Conservation (phyloP, 1,140 invertebrate genomes). For the Chrysomallon squamiferum region DNA sequence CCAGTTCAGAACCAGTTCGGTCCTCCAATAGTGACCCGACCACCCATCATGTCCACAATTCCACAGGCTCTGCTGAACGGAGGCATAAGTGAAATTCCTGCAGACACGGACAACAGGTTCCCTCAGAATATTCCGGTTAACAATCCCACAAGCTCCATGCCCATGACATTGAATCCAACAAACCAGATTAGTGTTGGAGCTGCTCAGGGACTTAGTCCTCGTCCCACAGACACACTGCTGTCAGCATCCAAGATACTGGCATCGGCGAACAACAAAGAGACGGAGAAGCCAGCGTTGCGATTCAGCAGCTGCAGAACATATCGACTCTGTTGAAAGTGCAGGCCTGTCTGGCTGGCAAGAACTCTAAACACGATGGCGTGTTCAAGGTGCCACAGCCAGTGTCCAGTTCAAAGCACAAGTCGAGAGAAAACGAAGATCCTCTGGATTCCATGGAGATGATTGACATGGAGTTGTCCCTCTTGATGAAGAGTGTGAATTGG, state of each 20-base stretch:
- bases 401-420: not conserved
- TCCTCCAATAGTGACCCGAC: slow-evolving; percentile 21
- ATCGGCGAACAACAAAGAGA: no score
- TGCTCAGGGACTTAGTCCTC: no score
- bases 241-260: no score
- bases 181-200: no score
- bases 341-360: not conserved
- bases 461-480: slow-evolving; percentile 71
- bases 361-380: slow-evolving; percentile 13
- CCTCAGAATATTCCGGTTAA: not conserved
- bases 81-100: slow-evolving; percentile 24
- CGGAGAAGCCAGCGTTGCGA: no score
- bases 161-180: not conserved
- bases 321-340: no score
- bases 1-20: slow-evolving; percentile 28
- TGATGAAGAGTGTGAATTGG: slow-evolving; percentile 43
- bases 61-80: slow-evolving; percentile 28
- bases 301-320: not conserved
- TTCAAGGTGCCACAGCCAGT: slow-evolving; percentile 47
- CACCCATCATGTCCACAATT: slow-evolving; percentile 12
- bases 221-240: no score
- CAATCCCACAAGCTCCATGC: slow-evolving; percentile 5
- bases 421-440: not conserved
- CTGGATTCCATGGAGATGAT: slow-evolving; percentile 63
- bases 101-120: slow-evolving; percentile 7